Evolutionary conservation across 2,113 vertebrate species (phyloP).

Genomic region (Alligator mississippiensis): DNA sequence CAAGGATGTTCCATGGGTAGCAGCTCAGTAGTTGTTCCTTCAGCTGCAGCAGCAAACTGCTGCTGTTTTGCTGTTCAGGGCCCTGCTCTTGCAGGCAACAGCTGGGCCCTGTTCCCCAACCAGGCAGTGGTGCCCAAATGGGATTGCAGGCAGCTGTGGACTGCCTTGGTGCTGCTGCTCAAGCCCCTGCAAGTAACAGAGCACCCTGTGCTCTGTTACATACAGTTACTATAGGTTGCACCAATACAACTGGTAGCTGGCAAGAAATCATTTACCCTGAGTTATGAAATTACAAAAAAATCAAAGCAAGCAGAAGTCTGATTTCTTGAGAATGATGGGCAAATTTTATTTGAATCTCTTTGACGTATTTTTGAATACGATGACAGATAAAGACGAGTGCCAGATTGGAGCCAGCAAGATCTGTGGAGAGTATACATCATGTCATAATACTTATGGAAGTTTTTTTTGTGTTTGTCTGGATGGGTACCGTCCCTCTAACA

Average conservation of each 20-base stretch:
- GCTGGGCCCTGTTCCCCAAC: too few species aligned
- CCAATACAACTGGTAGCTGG: background rate
- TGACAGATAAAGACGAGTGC: conserved; percentile 95
- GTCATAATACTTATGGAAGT: conserved; percentile 93
- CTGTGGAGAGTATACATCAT: conserved; percentile 89
- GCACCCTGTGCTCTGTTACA: too few species aligned
- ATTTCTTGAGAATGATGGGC: background rate
- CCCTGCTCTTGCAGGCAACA: too few species aligned
- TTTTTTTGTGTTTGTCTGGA: conserved; percentile 91
- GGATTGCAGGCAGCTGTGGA: too few species aligned
- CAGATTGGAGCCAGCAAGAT: conserved; percentile 86
- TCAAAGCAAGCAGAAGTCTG: background rate
- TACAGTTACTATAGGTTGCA: background rate
- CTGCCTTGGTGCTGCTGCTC: too few species aligned
- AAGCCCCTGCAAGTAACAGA: too few species aligned
- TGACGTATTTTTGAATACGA: conserved; percentile 34
- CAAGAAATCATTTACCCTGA: background rate
- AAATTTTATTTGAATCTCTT: background rate
- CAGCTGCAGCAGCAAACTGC: too few species aligned
- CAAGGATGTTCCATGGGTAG: too few species aligned
- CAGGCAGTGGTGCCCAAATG: too few species aligned
- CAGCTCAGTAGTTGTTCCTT: too few species aligned
- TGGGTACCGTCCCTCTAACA: conserved; percentile 92
- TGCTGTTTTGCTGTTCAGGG: too few species aligned
- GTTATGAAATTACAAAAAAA: background rate